Base-by-base conservation (phyloP, 1,140 invertebrate species). In the Antheraea mylitta region DNA sequence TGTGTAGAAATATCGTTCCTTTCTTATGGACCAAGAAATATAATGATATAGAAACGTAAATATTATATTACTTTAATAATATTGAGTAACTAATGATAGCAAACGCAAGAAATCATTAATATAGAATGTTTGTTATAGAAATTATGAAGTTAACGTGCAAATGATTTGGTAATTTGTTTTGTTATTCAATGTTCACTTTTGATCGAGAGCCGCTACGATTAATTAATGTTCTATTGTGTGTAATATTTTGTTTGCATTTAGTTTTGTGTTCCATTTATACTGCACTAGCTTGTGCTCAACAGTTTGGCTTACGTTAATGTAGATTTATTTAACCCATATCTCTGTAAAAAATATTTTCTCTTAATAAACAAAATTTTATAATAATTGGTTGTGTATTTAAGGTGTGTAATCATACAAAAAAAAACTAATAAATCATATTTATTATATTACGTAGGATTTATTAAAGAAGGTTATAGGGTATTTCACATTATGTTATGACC, bases 141-240 rank as follows among this genome's bases (percentile, higher is more conserved):
- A 63, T 63, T 63, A 63, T 63, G 36, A 63, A 10, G 61, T 63
- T 63, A 63, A 63, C 36, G 61, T 37, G 61, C 61, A 37, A 37
- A 63, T 37, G 37, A 63, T 37, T 36, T 22, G 30, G 61, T 63
- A 63, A 63, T 63, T 63, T 37, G 61, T 36, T 36, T 63, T 63
- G 61, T 63, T 60, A 30, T 22, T 60, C 22, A 10, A 60, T 53
- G 45, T 16, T 53, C 13, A 53, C 48, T 64, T 60, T 18, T 71
- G 61, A 42, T 53, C 18, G 19, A 61, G 60, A 61, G 19, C 19
- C 36, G 60, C 60, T 19, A 11, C 18, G 60, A 61, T 30, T 61
- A 61, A 36, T 61, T 22, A 36, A 16, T 22, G 19, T 11, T 6
- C 18, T 53, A 53, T 53, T 53, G 45, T 53, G 45, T 53, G 45